A percentile compares a stretch with the other conserved stretches of the same genome.
These are phyloP conservation scores for Mobula hypostoma DNA, from an alignment of 2,113 vertebrate species.

Conservation along the genomic window DNA sequence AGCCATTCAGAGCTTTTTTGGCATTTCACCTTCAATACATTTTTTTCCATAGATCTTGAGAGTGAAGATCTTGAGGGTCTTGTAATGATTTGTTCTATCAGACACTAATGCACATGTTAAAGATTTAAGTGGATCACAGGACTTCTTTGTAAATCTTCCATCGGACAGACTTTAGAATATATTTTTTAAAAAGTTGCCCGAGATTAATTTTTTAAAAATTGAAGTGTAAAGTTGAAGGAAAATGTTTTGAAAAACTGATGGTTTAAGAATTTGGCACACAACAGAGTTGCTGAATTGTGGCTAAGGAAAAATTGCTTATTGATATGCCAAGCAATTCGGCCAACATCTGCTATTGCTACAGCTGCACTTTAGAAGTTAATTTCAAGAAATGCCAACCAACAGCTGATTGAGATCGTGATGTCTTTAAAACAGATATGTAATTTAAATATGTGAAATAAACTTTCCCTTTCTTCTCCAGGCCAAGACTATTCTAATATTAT, in stretches of 20 bases:
- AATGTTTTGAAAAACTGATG: not conserved
- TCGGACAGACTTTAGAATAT: too few relatives aligned
- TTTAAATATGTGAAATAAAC: not conserved
- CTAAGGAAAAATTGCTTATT: not conserved
- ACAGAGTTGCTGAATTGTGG: not conserved
- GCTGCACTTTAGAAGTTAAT: not conserved
- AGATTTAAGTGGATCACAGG: too few relatives aligned
- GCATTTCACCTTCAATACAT: not conserved
- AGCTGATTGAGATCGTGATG: not conserved
- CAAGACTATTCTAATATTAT: not conserved
- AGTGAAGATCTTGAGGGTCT: not conserved
- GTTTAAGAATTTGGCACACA: not conserved
- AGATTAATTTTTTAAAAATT: not conserved
- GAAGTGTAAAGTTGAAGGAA: not conserved
- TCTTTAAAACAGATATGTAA: not conserved
- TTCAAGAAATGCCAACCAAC: not conserved
- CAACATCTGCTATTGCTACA: not conserved
- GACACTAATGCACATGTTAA: not conserved
- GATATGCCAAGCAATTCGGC: not conserved
- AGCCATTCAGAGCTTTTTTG: not conserved
- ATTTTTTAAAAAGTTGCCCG: not conserved
- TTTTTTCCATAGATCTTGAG: not conserved
- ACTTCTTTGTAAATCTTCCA: not conserved
- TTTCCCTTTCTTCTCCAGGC: not conserved
- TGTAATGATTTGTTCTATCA: not conserved